Evolutionary conservation across 64 coral and sea anemone genomes (phyloP), one percentile per base, ranked within the genome.

Genomic region (Porites lutea): DNA sequence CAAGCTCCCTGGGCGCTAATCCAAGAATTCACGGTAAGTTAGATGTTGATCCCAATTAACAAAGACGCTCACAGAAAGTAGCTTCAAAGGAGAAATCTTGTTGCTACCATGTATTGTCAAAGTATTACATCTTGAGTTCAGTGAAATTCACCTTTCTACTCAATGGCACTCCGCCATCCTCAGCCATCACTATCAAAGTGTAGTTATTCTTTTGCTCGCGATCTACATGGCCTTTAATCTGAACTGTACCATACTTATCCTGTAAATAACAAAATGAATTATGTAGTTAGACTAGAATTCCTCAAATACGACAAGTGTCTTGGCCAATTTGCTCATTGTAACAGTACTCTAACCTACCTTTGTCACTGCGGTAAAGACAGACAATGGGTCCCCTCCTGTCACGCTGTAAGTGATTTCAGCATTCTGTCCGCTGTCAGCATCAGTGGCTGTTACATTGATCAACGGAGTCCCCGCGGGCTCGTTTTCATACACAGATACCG

Each of bases 381-480:
- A 76, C 9, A 63, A 61, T 51, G 90, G 73, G 62, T 98, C 93
- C 3, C 96, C 96, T 68, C 49, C 22, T 21, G 87, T 89, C 13
- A 98, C 93, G 51, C 74, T 91, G 82, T 96, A 98, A 2, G 90
- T 83, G 50, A 98, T 90, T 16, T 82, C 66, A 15, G 93, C 96
- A 83, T 98, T 98, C 71, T 98, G 96, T n/a, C 96, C 96, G 21
- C 80, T 93, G 61, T 98, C 96, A 3, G 91, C 88, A 79, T 98
- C 96, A 11, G 87, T 93, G 3, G 96, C 96, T 22, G 90, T 95
- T 13, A 98, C 88, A 27, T 98, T 93, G 10, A 93, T 48, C 8
- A 98, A 53, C 13, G 82, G 64, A 0, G 82, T 88, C 19, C 93
- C 89, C 13, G 71, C 65, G 27, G 87, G 87, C 2, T 43, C 69